phyloP scores from a whole-genome alignment of 30 jellyfish, hydroid and myxozoan genomes.

The Mastigias papua region DNA sequence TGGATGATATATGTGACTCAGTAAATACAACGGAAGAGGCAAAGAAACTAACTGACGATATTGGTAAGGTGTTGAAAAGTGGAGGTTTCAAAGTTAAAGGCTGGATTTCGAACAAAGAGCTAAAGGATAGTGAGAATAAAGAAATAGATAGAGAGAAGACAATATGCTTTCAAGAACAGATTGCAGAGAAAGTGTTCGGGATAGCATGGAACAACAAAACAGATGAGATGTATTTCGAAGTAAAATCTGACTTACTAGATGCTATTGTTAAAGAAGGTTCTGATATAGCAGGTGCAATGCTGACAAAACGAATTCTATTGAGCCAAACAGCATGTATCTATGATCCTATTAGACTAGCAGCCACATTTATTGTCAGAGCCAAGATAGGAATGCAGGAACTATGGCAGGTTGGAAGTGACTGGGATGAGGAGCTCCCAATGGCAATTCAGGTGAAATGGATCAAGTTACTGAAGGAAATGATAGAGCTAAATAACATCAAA shows the following conservation, averaged over 20 bases:
- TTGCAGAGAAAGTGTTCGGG: constrained; percentile 5
- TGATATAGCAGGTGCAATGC: too few species aligned
- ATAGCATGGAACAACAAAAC: too few species aligned
- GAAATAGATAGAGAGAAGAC: constrained; percentile 9
- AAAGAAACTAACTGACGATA: constrained; percentile 50
- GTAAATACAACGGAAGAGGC: constrained; percentile 51
- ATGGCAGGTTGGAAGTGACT: constrained; percentile 34
- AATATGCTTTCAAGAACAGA: not conserved
- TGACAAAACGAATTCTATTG: constrained; percentile 24
- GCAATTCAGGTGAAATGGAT: not conserved
- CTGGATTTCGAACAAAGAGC: constrained; percentile 37
- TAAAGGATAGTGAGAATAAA: constrained; percentile 35
- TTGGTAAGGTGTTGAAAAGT: constrained; percentile 31
- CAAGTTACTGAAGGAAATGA: not conserved
- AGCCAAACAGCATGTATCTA: not conserved
- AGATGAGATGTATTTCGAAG: too few species aligned
- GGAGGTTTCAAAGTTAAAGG: constrained; percentile 66
- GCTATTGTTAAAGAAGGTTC: too few species aligned
- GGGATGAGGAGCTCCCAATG: constrained; percentile 8
- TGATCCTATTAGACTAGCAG: too few species aligned
- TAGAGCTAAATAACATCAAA: not conserved
- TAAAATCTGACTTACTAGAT: too few species aligned
- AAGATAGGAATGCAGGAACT: constrained; percentile 54
- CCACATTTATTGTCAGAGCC: constrained; percentile 28
- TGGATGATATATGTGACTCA: constrained; percentile 77